Conservation (phyloP, 1,140 invertebrate species). For the Calliopsis andreniformis region DNA sequence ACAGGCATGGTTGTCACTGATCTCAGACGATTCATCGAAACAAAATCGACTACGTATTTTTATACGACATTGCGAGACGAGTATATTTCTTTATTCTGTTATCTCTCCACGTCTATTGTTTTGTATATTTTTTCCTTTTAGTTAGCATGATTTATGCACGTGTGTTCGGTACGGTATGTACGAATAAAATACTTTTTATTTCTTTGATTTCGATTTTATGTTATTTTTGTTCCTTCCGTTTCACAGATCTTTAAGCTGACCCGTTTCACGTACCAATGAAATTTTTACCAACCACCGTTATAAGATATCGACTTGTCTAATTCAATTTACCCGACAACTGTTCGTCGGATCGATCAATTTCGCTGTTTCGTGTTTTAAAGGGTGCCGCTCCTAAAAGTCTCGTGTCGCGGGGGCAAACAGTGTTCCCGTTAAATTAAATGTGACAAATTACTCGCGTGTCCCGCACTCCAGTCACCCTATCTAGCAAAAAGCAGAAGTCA, state of each 20-base stretch:
- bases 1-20: constrained; percentile 4
- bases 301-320: constrained; percentile 59
- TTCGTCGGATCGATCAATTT: constrained; percentile 47
- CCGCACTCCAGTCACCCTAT: not conserved
- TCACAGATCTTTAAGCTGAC: not conserved
- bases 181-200: constrained; percentile 51
- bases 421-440: constrained; percentile 45
- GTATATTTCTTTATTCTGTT: constrained; percentile 46
- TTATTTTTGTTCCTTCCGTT: not conserved
- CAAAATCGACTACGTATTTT: constrained; percentile 58
- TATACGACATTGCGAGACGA: constrained; percentile 53
- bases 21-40: constrained; percentile 51
- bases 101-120: constrained; percentile 34
- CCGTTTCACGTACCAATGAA: constrained; percentile 31
- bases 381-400: constrained; percentile 48
- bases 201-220: constrained; percentile 45
- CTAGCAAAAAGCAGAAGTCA: constrained; percentile 22
- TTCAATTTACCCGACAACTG: constrained; percentile 41
- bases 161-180: constrained; percentile 12
- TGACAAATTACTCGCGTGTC: constrained; percentile 53
- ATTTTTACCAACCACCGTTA: constrained; percentile 39
- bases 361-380: constrained; percentile 50
- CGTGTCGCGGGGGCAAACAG: constrained; percentile 27
- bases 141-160: constrained; percentile 20
- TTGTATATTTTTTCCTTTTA: not conserved